Percentiles rank a stretch among this genome's conserved stretches.
phyloP scores from a whole-genome alignment of 2,888 invertebrate species.

The Leptothorax acervorum region DNA sequence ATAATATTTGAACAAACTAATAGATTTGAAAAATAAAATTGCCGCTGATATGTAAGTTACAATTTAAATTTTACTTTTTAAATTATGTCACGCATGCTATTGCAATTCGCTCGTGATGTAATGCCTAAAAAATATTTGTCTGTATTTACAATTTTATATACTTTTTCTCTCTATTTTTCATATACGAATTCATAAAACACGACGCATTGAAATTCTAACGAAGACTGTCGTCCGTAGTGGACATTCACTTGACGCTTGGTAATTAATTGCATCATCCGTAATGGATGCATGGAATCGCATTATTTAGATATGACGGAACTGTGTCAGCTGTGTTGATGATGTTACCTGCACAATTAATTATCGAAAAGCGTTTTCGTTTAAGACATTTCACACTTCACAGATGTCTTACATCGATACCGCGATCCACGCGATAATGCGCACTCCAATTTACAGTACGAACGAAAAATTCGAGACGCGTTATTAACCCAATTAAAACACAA shows the following conservation, averaged over 20 bases:
- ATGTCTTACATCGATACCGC: conserved; percentile 1
- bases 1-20: background rate
- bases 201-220: conserved; percentile 6
- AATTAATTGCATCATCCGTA: conserved; percentile 29
- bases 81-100: background rate
- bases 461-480: conserved; percentile 24
- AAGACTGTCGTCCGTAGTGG: background rate
- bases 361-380: background rate
- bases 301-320: conserved; percentile 34
- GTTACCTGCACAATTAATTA: conserved; percentile 28
- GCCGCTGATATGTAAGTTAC: background rate
- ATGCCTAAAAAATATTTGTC: conserved; percentile 2
- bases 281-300: conserved; percentile 10
- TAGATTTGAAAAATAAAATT: background rate
- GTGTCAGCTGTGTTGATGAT: conserved; percentile 9
- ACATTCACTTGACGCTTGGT: conserved; percentile 19
- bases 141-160: background rate
- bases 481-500: conserved; percentile 66
- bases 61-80: background rate
- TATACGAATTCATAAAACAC: background rate
- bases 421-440: background rate
- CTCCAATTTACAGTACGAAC: background rate
- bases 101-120: background rate
- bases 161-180: background rate
- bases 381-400: conserved; percentile 3